phyloP scores from a whole-genome alignment of 2,888 invertebrate species.

The Sylvicola fuscatus region DNA sequence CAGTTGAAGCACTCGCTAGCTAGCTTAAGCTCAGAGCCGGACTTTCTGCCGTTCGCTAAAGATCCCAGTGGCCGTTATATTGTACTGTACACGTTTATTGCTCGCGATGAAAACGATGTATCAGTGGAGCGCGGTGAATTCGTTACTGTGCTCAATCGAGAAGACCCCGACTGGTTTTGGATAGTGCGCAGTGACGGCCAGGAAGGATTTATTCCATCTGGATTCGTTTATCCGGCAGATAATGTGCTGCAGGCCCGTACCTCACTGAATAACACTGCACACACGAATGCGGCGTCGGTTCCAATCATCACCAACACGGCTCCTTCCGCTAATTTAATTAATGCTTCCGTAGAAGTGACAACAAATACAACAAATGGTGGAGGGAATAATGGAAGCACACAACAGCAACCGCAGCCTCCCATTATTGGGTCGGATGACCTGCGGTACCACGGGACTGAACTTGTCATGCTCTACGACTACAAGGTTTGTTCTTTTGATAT shows the following conservation, averaged over 20 bases:
- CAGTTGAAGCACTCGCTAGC: constrained; percentile 24
- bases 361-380: no score
- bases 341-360: no score
- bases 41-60: constrained; percentile 49
- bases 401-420: constrained; percentile 6
- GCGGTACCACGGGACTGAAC: constrained; percentile 69
- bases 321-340: no score
- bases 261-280: constrained; percentile 13
- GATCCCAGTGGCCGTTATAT: constrained; percentile 81
- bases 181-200: constrained; percentile 79
- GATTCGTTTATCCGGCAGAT: constrained; percentile 81
- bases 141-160: constrained; percentile 85
- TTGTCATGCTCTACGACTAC: constrained; percentile 89
- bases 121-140: constrained; percentile 86
- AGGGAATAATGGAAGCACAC: constrained; percentile 1
- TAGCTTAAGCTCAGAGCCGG: constrained; percentile 31
- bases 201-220: constrained; percentile 89
- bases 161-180: constrained; percentile 96
- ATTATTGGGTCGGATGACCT: constrained; percentile 35
- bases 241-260: constrained; percentile 40
- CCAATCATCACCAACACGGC: no score
- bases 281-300: constrained; percentile 12
- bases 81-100: constrained; percentile 82
- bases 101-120: constrained; percentile 84
- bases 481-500: constrained; percentile 31